Evolutionary conservation across 2,888 invertebrate species (phyloP).

Genomic region (Shargacucullia verbasci): DNA sequence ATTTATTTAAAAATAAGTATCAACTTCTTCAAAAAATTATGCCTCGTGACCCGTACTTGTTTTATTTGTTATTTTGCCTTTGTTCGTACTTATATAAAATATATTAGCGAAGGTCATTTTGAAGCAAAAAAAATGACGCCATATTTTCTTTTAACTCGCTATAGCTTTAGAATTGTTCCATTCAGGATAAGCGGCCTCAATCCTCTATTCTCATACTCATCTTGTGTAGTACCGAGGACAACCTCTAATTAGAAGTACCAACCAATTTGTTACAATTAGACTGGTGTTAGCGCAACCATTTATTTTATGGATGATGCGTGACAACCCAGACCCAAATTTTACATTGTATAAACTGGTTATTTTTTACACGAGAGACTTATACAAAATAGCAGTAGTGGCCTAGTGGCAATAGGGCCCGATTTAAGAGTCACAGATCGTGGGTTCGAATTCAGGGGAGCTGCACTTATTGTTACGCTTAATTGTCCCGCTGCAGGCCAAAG

Average conservation of each 20-base stretch:
- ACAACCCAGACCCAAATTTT: slow-evolving; percentile 9
- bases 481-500: no score
- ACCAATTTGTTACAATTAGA: slow-evolving; percentile 57
- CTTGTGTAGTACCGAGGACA: slow-evolving; percentile 56
- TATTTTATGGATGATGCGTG: slow-evolving; percentile 20
- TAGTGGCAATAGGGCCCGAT: no score
- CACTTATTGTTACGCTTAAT: no score
- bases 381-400: no score
- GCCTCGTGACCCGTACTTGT: no score
- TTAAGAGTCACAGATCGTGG: no score
- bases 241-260: slow-evolving; percentile 49
- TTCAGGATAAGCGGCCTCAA: slow-evolving; percentile 55
- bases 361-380: neutral
- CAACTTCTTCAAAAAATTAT: no score
- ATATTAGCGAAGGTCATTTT: no score
- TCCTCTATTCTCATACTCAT: slow-evolving; percentile 58
- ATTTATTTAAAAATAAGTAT: no score
- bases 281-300: slow-evolving; percentile 21
- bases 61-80: no score
- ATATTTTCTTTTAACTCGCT: slow-evolving; percentile 12
- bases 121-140: neutral
- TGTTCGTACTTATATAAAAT: no score
- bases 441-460: no score
- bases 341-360: neutral
- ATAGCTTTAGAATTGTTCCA: slow-evolving; percentile 14